Percentiles rank a stretch among this genome's conserved stretches.
These are phyloP conservation scores for Equus przewalskii DNA, from an alignment of 2,113 vertebrate genomes.

Conservation along the genomic window DNA sequence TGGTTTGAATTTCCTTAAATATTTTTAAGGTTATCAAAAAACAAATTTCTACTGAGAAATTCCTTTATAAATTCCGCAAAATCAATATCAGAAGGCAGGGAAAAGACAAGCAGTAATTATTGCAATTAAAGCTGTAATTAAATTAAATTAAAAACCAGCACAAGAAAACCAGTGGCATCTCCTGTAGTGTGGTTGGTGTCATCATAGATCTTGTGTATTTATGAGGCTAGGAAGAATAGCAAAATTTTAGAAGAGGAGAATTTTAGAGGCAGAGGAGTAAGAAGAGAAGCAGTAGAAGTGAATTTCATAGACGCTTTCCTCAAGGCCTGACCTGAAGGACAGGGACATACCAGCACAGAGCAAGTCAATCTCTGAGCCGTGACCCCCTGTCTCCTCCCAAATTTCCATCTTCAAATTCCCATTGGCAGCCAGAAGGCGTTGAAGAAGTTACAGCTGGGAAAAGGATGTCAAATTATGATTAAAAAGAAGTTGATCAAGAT, in stretches of 20 bases:
- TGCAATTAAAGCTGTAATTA: conserved; percentile 22
- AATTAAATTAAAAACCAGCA: conserved; percentile 19
- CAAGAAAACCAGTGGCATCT: not conserved
- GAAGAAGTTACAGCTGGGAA: not conserved
- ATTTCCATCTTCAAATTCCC: not conserved
- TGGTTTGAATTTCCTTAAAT: not conserved
- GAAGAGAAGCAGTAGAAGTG: not conserved
- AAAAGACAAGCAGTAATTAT: not conserved
- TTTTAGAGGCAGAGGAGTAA: not conserved
- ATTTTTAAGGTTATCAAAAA: conserved; percentile 1
- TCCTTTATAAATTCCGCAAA: not conserved
- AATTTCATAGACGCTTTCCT: not conserved
- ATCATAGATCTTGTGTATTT: not conserved
- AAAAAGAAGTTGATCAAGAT: not conserved
- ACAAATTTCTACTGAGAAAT: not conserved
- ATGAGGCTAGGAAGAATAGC: not conserved
- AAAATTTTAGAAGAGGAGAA: not conserved
- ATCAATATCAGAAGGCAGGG: not conserved
- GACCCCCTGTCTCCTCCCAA: accelerated
- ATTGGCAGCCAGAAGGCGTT: not conserved
- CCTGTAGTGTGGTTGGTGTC: not conserved
- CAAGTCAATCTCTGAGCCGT: not conserved
- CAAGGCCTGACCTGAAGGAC: not conserved
- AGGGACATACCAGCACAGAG: not conserved
- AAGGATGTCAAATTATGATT: not conserved